Percentiles rank a stretch among this genome's conserved stretches.
phyloP scores from a whole-genome alignment of 2,797 vertebrate genomes.

The Parauchenoglanis ngamensis region DNA sequence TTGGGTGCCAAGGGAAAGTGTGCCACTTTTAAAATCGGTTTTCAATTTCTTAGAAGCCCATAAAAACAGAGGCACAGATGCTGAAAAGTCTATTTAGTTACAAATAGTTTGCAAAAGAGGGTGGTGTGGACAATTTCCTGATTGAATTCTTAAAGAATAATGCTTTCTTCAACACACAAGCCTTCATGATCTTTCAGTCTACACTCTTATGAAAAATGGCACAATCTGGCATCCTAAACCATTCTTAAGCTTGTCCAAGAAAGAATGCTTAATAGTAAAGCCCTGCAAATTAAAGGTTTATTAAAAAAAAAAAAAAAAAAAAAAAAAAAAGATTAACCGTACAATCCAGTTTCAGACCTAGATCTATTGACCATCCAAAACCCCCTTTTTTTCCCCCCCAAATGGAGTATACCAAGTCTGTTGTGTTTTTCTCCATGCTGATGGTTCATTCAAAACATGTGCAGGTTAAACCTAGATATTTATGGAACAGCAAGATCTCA shows the following conservation, averaged over 20 bases:
- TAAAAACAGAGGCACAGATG: conserved; percentile 16
- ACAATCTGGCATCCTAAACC: not conserved
- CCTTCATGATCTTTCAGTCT: not conserved
- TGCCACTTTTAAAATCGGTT: conserved; percentile 14
- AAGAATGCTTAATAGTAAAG: not conserved
- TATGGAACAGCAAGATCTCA: not conserved
- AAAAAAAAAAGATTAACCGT: not conserved
- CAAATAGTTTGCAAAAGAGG: not conserved
- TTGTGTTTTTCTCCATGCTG: not conserved
- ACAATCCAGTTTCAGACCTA: not conserved
- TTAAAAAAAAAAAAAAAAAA: no score
- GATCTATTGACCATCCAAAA: not conserved
- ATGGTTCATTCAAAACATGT: conserved; percentile 21
- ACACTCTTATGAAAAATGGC: no score
- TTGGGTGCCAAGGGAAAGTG: not conserved
- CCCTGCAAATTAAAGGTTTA: not conserved
- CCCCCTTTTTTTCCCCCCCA: not conserved
- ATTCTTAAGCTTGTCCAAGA: not conserved
- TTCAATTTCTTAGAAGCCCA: conserved; percentile 1
- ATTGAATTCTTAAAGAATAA: not conserved
- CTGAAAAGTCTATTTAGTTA: not conserved
- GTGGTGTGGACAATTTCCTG: not conserved
- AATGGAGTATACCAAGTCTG: not conserved
- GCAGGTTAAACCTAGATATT: not conserved
- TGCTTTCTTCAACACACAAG: not conserved